Base-by-base conservation (phyloP, 23 tunicate genomes). In the Clavelina lepadiformis region DNA sequence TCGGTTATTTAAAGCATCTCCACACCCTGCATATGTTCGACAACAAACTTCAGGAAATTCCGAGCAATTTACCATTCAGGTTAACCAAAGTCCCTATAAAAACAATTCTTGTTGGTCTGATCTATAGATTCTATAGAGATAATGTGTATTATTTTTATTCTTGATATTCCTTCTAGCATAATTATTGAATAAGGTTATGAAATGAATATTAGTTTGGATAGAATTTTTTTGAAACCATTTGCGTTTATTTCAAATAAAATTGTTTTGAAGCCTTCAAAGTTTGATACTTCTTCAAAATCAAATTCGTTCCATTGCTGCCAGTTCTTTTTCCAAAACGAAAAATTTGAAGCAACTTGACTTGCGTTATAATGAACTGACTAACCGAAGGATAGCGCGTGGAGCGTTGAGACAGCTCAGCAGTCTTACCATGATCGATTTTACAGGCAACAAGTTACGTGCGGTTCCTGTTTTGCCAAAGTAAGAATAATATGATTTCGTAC, bases 381-480 rank as follows among this genome's bases (percentile, higher is more conserved):
- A 83, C 56, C 22, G 34, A 7, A 62, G 72, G 1, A 61, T 83
- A 49, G 77, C 68, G 35, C 56, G 75, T 32, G 92, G 92, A 31
- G 71, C 72, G 22, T 52, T 83, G 1, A 51, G 77, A 24, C 21
- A 62, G 31, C 56, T 83, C 38, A 36, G 31, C n/a, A 29, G 20
- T n/a, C 30, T 74, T 31, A 35, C 32, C 2, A 54, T 22, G 18
- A 47, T 83, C 3, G 82, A 83, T 38, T 60, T 83, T 2, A 49
- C 71, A 35, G 73, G 79, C 27, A 83, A 83, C 56, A 56, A 46
- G 33, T 62, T 83, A 38, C 52, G 62, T 2, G 77, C 82, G 0
- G 77, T 83, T 3, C 92, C 92, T 18, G 73, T 46, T 26, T 58
- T 83, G 18, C 92, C 92, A 21, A 68, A 72, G 92, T 72, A 52